Percentiles rank a stretch among this genome's conserved stretches.
phyloP scores from a whole-genome alignment of 1,140 invertebrate genomes.

The Euwallacea fornicatus region DNA sequence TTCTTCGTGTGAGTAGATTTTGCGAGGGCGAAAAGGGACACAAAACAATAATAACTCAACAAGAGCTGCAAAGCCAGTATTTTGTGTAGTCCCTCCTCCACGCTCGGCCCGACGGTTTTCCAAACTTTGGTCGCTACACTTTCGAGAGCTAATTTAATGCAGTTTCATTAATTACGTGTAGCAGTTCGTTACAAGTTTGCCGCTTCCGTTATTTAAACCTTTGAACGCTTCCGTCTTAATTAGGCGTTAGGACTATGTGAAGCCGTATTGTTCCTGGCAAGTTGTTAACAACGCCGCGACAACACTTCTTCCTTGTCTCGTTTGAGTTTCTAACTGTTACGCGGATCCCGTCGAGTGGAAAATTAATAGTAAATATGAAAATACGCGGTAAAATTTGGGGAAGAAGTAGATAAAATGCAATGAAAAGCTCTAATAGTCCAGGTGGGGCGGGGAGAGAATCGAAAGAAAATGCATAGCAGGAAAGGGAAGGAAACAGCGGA shows the following conservation, averaged over 20 bases:
- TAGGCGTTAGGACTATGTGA: constrained; percentile 18
- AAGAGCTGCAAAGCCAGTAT: background rate
- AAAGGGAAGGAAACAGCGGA: constrained; percentile 28
- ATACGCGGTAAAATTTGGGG: background rate
- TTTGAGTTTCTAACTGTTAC: constrained; percentile 5
- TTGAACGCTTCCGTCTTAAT: constrained; percentile 21
- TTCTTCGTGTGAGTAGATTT: too few relatives aligned
- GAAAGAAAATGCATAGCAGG: constrained; percentile 27
- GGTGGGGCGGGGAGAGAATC: constrained; percentile 7
- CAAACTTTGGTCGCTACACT: constrained; percentile 13
- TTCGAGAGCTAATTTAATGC: constrained; percentile 13
- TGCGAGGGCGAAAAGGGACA: too few relatives aligned
- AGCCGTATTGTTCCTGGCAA: constrained; percentile 18
- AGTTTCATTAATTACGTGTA: constrained; percentile 18
- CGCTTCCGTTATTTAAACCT: constrained; percentile 24
- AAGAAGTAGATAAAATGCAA: constrained; percentile 23
- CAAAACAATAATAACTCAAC: too few relatives aligned
- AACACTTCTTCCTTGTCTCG: background rate
- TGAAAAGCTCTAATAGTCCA: background rate
- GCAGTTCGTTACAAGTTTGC: constrained; percentile 20
- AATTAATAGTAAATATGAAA: background rate
- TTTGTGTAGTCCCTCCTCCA: background rate
- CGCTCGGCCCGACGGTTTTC: constrained; percentile 5
- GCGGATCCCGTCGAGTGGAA: background rate
- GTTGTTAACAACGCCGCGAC: constrained; percentile 17